Conservation (phyloP, 2,888 invertebrate species). For the Cryptus viduatorius region DNA sequence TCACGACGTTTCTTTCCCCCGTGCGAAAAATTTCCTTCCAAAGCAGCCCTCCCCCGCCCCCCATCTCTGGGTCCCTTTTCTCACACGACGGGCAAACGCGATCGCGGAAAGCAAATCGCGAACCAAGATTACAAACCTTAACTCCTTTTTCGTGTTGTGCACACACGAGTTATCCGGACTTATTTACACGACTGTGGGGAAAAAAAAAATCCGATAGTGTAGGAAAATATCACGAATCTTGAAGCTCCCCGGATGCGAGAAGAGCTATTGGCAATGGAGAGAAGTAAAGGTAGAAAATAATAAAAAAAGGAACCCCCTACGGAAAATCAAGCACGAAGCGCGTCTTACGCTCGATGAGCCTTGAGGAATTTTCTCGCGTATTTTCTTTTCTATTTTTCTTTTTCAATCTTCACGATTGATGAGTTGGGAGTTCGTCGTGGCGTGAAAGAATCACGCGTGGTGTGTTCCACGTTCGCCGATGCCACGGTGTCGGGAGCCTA, state of each 20-base stretch:
- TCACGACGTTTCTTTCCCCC: slow-evolving; percentile 9
- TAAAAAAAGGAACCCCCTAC: background rate
- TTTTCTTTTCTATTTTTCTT: slow-evolving; percentile 31
- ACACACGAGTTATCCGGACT: slow-evolving; percentile 39
- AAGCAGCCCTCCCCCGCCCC: slow-evolving; percentile 7
- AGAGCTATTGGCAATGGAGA: slow-evolving; percentile 17
- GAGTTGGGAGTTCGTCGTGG: slow-evolving; percentile 44
- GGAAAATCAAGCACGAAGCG: slow-evolving; percentile 35
- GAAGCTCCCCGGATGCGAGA: slow-evolving; percentile 4
- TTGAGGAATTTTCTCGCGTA: slow-evolving; percentile 52
- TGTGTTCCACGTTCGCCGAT: slow-evolving; percentile 9
- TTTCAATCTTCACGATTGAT: slow-evolving; percentile 65
- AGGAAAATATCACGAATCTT: background rate
- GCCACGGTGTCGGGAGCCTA: slow-evolving; percentile 31
- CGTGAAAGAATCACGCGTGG: slow-evolving; percentile 47
- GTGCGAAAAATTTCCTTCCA: slow-evolving; percentile 25
- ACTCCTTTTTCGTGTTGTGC: background rate
- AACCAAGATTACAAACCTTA: slow-evolving; percentile 36
- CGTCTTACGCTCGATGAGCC: slow-evolving; percentile 57
- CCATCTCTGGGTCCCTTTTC: too few species aligned
- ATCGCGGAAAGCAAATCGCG: slow-evolving; percentile 25
- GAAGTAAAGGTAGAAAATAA: background rate
- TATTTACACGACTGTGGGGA: slow-evolving; percentile 25
- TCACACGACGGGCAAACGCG: too few species aligned
- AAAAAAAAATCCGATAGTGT: slow-evolving; percentile 10